Conservation (phyloP, 1,140 invertebrate species). For the Apis florea region DNA sequence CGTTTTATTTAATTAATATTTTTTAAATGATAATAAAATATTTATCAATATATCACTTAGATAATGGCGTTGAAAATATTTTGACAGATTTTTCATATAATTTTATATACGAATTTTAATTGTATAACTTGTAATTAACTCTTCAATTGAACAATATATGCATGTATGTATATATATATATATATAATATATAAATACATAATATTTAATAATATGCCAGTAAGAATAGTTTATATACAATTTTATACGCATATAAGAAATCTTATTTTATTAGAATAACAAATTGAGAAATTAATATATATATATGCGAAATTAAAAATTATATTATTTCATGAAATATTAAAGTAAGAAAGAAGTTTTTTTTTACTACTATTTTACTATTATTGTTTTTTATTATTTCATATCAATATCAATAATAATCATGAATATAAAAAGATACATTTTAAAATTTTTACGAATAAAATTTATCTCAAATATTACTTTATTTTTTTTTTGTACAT, state of each 20-base stretch:
- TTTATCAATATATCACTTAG: background rate
- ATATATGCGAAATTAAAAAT: background rate
- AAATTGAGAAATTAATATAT: background rate
- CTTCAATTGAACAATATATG: background rate
- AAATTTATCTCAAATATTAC: background rate
- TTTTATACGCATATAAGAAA: background rate
- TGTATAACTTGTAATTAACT: background rate
- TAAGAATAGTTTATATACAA: background rate
- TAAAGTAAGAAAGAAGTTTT: background rate
- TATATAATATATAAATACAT: background rate
- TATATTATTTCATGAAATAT: background rate
- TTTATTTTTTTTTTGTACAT: background rate
- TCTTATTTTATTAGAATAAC: background rate
- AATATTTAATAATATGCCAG: background rate
- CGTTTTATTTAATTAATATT: slow-evolving; percentile 14
- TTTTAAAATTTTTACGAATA: background rate
- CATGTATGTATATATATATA: background rate
- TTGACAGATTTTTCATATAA: background rate
- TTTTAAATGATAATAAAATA: background rate
- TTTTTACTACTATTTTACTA: background rate
- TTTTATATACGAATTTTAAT: background rate
- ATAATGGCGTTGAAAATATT: background rate
- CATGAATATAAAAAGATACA: background rate
- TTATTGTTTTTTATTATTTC: background rate
- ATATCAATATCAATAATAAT: background rate